Percentiles rank a stretch among this genome's conserved stretches.
phyloP scores from a whole-genome alignment of 2,797 vertebrate genomes.

The Gambusia yucatana region DNA sequence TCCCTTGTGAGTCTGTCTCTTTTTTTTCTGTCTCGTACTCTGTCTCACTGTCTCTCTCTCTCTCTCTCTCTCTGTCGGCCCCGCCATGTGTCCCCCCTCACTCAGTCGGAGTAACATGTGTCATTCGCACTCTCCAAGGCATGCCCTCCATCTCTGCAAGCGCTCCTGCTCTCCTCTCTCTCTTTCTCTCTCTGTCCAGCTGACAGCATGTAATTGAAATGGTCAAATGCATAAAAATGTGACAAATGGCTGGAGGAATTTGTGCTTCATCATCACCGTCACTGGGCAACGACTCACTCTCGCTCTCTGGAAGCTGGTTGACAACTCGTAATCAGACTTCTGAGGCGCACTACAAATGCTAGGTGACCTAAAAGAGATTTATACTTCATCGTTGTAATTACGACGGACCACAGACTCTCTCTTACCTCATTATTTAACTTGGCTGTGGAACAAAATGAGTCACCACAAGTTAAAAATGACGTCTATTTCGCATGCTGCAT shows the following conservation, averaged over 20 bases:
- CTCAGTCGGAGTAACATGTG: slow-evolving; percentile 73
- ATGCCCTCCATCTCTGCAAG: slow-evolving; percentile 49
- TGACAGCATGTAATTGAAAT: slow-evolving; percentile 80
- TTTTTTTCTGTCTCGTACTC: slow-evolving; percentile 33
- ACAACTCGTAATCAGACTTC: slow-evolving; percentile 53
- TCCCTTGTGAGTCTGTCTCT: slow-evolving; percentile 47
- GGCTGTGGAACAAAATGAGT: slow-evolving; percentile 42
- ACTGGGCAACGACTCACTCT: slow-evolving; percentile 14
- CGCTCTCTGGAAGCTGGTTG: slow-evolving; percentile 43
- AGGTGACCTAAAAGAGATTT: slow-evolving; percentile 33
- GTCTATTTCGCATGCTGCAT: slow-evolving; percentile 38
- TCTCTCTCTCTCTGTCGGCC: background rate
- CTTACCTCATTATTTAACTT: slow-evolving; percentile 25
- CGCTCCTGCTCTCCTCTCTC: slow-evolving; percentile 20
- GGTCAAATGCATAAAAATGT: slow-evolving; percentile 76
- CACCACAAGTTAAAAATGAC: slow-evolving; percentile 52
- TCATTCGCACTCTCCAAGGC: slow-evolving; percentile 69
- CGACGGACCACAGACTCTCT: slow-evolving; percentile 20
- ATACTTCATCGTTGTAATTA: slow-evolving; percentile 66
- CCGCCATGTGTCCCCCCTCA: slow-evolving; percentile 72
- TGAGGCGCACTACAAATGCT: slow-evolving; percentile 53
- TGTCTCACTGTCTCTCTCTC: slow-evolving; percentile 31
- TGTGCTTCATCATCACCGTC: slow-evolving; percentile 68
- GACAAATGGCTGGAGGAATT: slow-evolving; percentile 74
- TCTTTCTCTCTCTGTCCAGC: slow-evolving; percentile 48